phyloP scores from a whole-genome alignment of 2,797 vertebrate genomes.

The Tamandua tetradactyla region DNA sequence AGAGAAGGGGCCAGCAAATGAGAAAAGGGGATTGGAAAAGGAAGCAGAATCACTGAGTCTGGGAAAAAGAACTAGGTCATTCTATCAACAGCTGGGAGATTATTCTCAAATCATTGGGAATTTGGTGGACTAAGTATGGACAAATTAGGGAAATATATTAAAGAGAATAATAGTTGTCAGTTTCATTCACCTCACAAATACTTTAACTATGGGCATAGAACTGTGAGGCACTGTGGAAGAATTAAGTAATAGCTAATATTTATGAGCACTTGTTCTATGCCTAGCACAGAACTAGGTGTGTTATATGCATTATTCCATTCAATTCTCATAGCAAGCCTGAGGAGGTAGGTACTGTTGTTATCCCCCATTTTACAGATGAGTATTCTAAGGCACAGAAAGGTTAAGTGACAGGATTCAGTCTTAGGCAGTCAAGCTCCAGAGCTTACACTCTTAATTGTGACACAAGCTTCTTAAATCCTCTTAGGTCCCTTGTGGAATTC shows the following conservation, averaged over 20 bases:
- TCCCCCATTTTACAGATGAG: not conserved
- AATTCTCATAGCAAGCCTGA: not conserved
- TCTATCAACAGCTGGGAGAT: not conserved
- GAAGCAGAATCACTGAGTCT: not conserved
- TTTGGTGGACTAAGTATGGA: conserved; percentile 7
- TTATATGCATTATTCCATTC: conserved; percentile 37
- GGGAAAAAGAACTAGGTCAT: not conserved
- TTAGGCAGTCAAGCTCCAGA: not conserved
- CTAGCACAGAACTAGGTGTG: not conserved
- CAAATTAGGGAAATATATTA: conserved; percentile 25
- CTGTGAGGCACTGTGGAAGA: conserved; percentile 2
- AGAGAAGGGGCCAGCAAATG: conserved; percentile 15
- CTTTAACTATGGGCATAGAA: conserved; percentile 1
- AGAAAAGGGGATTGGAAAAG: conserved; percentile 27
- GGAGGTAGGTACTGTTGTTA: conserved; percentile 37
- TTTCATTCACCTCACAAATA: conserved; percentile 23
- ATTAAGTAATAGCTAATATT: conserved; percentile 44
- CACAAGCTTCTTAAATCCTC: not conserved
- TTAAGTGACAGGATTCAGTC: not conserved
- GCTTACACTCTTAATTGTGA: not conserved
- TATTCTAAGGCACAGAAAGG: conserved; percentile 18
- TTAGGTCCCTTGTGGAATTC: conserved; percentile 38
- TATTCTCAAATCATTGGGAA: conserved; percentile 21
- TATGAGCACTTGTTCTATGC: conserved; percentile 15
- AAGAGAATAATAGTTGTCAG: conserved; percentile 6